phyloP scores from a whole-genome alignment of 2,113 vertebrate genomes.

The Osmerus mordax region DNA sequence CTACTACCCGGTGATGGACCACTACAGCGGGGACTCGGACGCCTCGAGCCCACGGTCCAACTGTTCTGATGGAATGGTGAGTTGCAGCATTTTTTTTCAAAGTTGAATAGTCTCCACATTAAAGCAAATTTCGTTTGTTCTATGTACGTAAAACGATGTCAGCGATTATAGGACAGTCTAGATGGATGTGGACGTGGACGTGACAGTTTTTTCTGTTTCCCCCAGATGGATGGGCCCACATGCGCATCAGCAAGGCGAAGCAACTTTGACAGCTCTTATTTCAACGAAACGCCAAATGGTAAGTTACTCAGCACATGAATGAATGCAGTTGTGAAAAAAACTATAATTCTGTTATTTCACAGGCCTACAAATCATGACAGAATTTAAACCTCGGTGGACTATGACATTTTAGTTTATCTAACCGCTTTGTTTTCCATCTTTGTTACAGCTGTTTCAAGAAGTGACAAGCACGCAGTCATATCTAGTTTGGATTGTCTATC shows the following conservation, averaged over 20 bases:
- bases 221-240: conserved; percentile 84
- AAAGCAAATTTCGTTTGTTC: not conserved
- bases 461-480: conserved; percentile 78
- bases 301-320: conserved; percentile 31
- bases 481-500: conserved; percentile 88
- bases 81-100: conserved; percentile 32
- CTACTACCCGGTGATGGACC: conserved; percentile 84
- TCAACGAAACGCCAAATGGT: conserved; percentile 81
- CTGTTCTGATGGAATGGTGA: conserved; percentile 98
- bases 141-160: not conserved
- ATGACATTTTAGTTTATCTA: not conserved
- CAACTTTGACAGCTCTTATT: conserved; percentile 85
- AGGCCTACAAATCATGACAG: no score
- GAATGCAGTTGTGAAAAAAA: not conserved
- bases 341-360: not conserved
- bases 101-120: not conserved
- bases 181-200: not conserved
- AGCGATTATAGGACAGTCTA: not conserved
- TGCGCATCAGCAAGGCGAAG: conserved; percentile 76
- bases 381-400: not conserved
- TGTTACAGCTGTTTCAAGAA: conserved; percentile 69
- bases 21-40: conserved; percentile 92
- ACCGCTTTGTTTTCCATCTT: conserved; percentile 10
- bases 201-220: conserved; percentile 20
- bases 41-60: conserved; percentile 94